Percentiles rank a stretch among this genome's conserved stretches.
These are phyloP conservation scores for Larimichthys polyactis DNA, from an alignment of 2,113 vertebrate genomes.

Conservation along the genomic window DNA sequence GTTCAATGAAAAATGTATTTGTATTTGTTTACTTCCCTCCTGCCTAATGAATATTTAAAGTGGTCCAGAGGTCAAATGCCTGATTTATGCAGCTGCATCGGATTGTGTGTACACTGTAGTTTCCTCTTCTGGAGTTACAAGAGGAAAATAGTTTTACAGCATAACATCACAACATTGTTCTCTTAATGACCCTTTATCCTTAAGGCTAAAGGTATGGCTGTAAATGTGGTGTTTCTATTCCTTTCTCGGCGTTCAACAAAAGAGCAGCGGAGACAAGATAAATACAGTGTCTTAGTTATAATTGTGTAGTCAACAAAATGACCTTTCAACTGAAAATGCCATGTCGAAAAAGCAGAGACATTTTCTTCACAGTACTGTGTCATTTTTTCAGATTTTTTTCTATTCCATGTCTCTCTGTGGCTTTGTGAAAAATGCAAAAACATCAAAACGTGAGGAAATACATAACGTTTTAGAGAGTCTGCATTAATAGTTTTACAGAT, in stretches of 20 bases:
- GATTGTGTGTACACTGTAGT: constrained; percentile 5
- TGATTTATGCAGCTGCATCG: constrained; percentile 9
- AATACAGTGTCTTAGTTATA: not conserved
- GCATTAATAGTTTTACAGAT: not conserved
- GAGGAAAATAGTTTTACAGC: constrained; percentile 8
- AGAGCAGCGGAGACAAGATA: constrained; percentile 9
- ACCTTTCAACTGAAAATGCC: constrained; percentile 42
- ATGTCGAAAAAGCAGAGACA: not conserved
- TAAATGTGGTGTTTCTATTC: constrained; percentile 20
- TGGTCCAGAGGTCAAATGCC: not conserved
- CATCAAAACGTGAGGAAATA: not conserved
- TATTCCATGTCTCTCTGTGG: not conserved
- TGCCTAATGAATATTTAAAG: constrained; percentile 14
- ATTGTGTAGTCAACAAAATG: constrained; percentile 30
- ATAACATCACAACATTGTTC: constrained; percentile 6
- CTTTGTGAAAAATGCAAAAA: not conserved
- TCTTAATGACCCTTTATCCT: constrained; percentile 14
- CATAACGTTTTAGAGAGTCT: not conserved
- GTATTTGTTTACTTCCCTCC: not conserved
- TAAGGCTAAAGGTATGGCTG: constrained; percentile 8
- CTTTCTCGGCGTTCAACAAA: constrained; percentile 12
- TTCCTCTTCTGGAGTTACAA: constrained; percentile 24
- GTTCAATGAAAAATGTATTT: too few species aligned
- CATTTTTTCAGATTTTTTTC: not conserved
- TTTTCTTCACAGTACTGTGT: not conserved